Base-by-base conservation (phyloP, 1,140 invertebrate genomes). In the Scylla paramamosain region DNA sequence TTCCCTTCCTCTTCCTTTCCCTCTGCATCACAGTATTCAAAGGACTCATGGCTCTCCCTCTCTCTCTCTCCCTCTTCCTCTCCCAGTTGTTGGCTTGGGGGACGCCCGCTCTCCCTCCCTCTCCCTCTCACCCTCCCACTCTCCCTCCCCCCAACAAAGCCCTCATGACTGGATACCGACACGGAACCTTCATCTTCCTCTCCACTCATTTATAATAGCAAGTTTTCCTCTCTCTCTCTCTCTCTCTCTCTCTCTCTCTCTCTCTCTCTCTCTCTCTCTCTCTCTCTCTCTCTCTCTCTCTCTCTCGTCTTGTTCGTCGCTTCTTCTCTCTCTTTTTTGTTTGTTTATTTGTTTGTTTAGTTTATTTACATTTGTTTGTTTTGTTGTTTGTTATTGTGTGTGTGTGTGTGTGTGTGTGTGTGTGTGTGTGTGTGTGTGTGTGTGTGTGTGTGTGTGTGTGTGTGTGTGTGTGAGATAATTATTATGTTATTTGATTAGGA, bases 11-110 rank as follows among this genome's bases (percentile, higher is more conserved):
- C 86, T 20, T 88, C 45, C n/a, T 46, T 29, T 32, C 25, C 86
- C n/a, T 32, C 86, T 45, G 12, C 45, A 46, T 32, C 86, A 45
- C 86, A 88, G 31, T 46, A 88, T 88, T 88, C 86, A 45, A 39
- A 39, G 31, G 31, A 39, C 86, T 88, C 86, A 31, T 31, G 25
- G 4, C 31, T 88, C n/a, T 28, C 86, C 29, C 31, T 28, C n/a
- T 16, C 25, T 28, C 7, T 29, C 84, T 46, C 45, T 39, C 31
- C 86, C n/a, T 28, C 10, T 25, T 32, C 31, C 29, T 88, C 86
- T 28, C 32, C 32, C 83, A 16, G 67, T 77, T 77, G 67, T 77
- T 77, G n/a, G 67, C 67, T n/a, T 77, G 67, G 67, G 67, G 67
- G 67, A 20, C 28, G n/a, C 86, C 45, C 14, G 16, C 20, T 88